These are phyloP conservation scores for Salvator merianae DNA, from an alignment of 2,113 vertebrate genomes.

Conservation along the genomic window DNA sequence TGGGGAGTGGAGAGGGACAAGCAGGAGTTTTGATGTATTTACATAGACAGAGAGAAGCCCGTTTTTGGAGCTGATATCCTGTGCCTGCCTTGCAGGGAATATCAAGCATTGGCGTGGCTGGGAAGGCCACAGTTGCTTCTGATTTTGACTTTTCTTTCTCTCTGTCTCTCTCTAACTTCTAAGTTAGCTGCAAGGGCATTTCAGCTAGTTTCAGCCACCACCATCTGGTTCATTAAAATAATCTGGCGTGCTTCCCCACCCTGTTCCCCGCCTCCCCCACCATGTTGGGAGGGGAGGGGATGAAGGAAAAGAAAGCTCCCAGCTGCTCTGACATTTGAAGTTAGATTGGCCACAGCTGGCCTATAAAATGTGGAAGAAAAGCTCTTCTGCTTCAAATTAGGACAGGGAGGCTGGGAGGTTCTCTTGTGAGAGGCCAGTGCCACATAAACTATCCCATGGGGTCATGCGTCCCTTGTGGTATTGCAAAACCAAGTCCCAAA, in stretches of 20 bases:
- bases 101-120: background rate
- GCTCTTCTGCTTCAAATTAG: slow-evolving; percentile 70
- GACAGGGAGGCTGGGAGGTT: slow-evolving; percentile 56
- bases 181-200: slow-evolving; percentile 63
- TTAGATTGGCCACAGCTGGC: slow-evolving; percentile 71
- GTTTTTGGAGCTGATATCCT: background rate
- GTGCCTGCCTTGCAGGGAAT: background rate
- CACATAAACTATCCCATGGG: background rate
- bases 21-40: background rate
- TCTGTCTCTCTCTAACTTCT: background rate
- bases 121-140: slow-evolving; percentile 11
- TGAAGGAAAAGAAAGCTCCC: slow-evolving; percentile 59
- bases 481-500: background rate
- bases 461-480: background rate
- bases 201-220: slow-evolving; percentile 60
- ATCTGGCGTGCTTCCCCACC: slow-evolving; percentile 60
- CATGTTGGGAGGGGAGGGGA: slow-evolving; percentile 15
- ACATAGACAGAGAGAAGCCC: slow-evolving; percentile 9
- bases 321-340: slow-evolving; percentile 69
- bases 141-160: background rate
- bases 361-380: slow-evolving; percentile 67
- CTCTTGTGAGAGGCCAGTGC: slow-evolving; percentile 56
- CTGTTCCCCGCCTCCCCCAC: slow-evolving; percentile 14
- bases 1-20: background rate
- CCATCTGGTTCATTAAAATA: slow-evolving; percentile 70